phyloP scores from a whole-genome alignment of 2,797 vertebrate genomes.

The Poeciliopsis infans region DNA sequence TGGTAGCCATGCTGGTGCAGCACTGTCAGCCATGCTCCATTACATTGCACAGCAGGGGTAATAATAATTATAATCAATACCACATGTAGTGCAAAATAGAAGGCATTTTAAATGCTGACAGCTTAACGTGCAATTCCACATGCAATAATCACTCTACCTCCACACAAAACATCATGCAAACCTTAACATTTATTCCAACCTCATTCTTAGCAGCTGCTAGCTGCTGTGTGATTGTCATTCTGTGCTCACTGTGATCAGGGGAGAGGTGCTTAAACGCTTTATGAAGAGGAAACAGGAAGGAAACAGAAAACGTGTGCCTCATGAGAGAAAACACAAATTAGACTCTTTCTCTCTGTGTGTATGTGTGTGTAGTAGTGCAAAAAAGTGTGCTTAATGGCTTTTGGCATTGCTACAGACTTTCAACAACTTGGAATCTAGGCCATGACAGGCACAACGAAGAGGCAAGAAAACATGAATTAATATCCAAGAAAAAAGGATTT shows the following conservation, averaged over 20 bases:
- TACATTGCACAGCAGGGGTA: slow-evolving; percentile 27
- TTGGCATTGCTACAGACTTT: slow-evolving; percentile 52
- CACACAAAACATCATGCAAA: neutral
- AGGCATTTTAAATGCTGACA: slow-evolving; percentile 26
- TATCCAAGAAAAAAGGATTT: slow-evolving; percentile 36
- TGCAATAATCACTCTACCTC: neutral
- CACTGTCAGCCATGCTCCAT: slow-evolving; percentile 34
- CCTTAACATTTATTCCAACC: neutral
- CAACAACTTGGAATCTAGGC: slow-evolving; percentile 62
- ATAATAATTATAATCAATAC: slow-evolving; percentile 19
- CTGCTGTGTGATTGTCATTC: slow-evolving; percentile 28
- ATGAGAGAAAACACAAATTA: slow-evolving; percentile 27
- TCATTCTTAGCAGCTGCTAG: slow-evolving; percentile 37
- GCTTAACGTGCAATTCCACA: neutral
- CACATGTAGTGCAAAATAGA: slow-evolving; percentile 16
- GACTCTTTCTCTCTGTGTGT: neutral
- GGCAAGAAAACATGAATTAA: slow-evolving; percentile 41
- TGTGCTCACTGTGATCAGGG: slow-evolving; percentile 23
- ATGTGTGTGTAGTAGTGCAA: slow-evolving; percentile 32
- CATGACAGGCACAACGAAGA: slow-evolving; percentile 47
- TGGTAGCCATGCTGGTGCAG: neutral
- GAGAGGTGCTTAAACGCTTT: slow-evolving; percentile 29
- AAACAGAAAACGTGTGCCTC: slow-evolving; percentile 21
- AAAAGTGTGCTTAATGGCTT: slow-evolving; percentile 58
- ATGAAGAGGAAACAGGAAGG: slow-evolving; percentile 18